These are phyloP conservation scores for Drosophila cognata DNA, from an alignment of 2,888 invertebrate genomes.

Conservation along the genomic window DNA sequence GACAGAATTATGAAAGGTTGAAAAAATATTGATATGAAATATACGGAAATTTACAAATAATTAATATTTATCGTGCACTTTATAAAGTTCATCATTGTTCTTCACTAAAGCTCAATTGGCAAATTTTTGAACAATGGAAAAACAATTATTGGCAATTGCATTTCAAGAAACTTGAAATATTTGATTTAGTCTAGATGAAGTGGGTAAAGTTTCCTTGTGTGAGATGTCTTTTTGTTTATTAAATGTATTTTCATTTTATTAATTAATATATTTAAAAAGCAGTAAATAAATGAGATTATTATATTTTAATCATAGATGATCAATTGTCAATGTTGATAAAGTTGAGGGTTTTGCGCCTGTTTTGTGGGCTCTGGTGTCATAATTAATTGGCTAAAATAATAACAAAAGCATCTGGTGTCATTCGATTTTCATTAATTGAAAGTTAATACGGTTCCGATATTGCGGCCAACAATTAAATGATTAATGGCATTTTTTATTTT, in stretches of 20 bases:
- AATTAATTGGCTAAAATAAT: conserved; percentile 45
- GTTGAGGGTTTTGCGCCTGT: neutral
- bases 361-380: conserved; percentile 22
- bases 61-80: no score
- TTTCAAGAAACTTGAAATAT: neutral
- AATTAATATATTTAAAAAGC: neutral
- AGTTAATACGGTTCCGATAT: conserved; percentile 67
- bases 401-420: conserved; percentile 43
- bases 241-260: neutral
- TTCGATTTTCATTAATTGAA: conserved; percentile 71
- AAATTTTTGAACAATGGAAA: neutral
- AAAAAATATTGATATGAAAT: neutral
- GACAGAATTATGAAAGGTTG: neutral
- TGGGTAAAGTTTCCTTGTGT: neutral
- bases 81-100: neutral
- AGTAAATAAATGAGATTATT: neutral
- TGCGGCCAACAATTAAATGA: conserved; percentile 72
- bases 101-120: neutral
- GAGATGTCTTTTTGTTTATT: neutral
- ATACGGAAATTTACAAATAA: no score
- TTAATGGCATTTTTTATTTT: conserved; percentile 49
- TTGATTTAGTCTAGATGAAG: neutral
- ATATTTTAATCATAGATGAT: neutral
- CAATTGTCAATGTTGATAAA: neutral
- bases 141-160: neutral